phyloP scores from a whole-genome alignment of 1,140 invertebrate species.

The Cydia amplana region DNA sequence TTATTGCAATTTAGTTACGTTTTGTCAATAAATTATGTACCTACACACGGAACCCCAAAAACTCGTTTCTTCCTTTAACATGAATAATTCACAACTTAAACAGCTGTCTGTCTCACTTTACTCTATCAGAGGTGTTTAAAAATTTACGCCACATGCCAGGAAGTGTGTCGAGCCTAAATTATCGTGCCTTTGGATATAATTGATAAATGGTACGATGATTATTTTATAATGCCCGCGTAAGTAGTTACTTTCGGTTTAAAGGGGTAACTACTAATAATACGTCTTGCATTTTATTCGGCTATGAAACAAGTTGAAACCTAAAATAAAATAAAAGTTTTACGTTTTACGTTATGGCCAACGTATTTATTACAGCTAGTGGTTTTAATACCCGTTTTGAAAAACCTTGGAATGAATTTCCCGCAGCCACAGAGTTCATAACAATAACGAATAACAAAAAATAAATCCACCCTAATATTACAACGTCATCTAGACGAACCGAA shows the following conservation, averaged over 20 bases:
- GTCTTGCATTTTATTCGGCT: not conserved
- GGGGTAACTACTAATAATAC: not conserved
- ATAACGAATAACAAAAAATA: too few species aligned
- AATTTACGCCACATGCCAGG: conserved; percentile 10
- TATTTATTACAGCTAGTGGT: too few species aligned
- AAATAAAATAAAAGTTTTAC: too few species aligned
- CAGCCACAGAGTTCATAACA: too few species aligned
- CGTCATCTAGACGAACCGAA: too few species aligned
- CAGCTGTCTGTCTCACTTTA: conserved; percentile 15
- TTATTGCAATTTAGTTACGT: not conserved
- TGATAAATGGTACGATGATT: not conserved
- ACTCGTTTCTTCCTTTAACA: not conserved
- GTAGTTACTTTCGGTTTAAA: not conserved
- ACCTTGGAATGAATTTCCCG: too few species aligned
- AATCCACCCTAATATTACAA: too few species aligned
- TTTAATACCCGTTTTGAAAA: too few species aligned
- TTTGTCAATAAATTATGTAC: not conserved
- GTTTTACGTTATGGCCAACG: too few species aligned
- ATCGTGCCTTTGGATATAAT: conserved; percentile 3
- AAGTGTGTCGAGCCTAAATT: conserved; percentile 25
- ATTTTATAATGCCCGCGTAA: conserved; percentile 3
- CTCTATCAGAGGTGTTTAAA: conserved; percentile 17
- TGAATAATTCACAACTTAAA: conserved; percentile 24
- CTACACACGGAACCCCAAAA: not conserved
- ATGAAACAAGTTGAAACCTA: not conserved